Evolutionary conservation across 30 jellyfish, hydroid and myxozoan species (phyloP).

Genomic region (Sanderia malayensis): DNA sequence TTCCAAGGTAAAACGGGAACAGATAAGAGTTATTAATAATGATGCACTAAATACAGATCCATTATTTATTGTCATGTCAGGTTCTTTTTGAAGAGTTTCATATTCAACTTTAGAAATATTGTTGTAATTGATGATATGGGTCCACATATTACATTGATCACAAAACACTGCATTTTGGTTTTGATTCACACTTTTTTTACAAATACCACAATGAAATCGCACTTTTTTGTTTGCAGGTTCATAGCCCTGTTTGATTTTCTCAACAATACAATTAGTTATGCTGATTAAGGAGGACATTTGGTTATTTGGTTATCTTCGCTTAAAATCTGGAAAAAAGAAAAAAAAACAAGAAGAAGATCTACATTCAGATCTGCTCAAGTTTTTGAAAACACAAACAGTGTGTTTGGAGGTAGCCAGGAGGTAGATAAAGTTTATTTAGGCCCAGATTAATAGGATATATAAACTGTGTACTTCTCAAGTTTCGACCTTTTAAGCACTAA

Average conservation of each 20-base stretch:
- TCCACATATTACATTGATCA: background rate
- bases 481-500: too few relatives aligned
- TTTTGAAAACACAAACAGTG: too few relatives aligned
- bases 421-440: too few relatives aligned
- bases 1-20: constrained; percentile 28
- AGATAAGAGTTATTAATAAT: constrained; percentile 12
- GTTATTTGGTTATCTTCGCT: too few relatives aligned
- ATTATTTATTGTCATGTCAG: constrained; percentile 1
- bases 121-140: background rate
- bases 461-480: too few relatives aligned
- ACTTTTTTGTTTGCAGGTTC: background rate
- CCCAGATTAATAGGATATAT: too few relatives aligned
- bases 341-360: too few relatives aligned
- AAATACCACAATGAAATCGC: background rate
- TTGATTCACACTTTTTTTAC: background rate
- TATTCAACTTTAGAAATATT: background rate
- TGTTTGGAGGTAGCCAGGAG: too few relatives aligned
- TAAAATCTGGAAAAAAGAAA: too few relatives aligned
- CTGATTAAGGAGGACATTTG: background rate
- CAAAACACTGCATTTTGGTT: background rate
- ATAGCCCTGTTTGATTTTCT: background rate
- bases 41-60: constrained; percentile 30
- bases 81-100: background rate
- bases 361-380: too few relatives aligned
- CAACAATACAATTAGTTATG: background rate